A percentile compares a stretch with the other conserved stretches of the same genome.
phyloP scores from a whole-genome alignment of 1,140 invertebrate genomes.

The Macrobrachium rosenbergii region DNA sequence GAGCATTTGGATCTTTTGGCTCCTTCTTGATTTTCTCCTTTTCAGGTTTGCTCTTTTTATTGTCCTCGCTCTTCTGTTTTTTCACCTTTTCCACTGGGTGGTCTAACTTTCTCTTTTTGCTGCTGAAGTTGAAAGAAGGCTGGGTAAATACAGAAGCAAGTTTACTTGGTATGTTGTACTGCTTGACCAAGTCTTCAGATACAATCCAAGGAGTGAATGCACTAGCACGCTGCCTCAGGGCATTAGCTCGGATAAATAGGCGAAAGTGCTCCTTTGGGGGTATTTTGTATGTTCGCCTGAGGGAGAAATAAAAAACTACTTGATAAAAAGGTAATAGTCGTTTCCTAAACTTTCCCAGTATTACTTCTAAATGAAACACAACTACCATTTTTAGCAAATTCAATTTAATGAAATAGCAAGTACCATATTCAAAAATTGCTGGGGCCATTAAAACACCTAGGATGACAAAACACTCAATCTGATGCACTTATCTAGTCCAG shows the following conservation, averaged over 20 bases:
- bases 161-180: conserved; percentile 47
- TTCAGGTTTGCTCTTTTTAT: conserved; percentile 3
- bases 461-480: too few species aligned
- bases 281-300: conserved; percentile 50
- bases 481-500: too few species aligned
- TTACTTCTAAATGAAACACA: too few species aligned
- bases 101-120: conserved; percentile 41
- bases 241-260: conserved; percentile 52
- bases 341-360: too few species aligned
- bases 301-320: neutral
- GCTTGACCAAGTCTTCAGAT: conserved; percentile 49
- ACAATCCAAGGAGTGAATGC: conserved; percentile 51
- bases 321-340: too few species aligned
- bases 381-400: too few species aligned
- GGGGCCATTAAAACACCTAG: too few species aligned
- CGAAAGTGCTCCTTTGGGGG: conserved; percentile 58
- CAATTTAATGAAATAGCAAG: too few species aligned
- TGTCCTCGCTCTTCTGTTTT: conserved; percentile 21
- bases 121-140: neutral
- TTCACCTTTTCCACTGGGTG: conserved; percentile 1
- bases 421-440: too few species aligned
- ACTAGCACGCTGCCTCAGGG: conserved; percentile 44
- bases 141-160: conserved; percentile 49
- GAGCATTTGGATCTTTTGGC: conserved; percentile 37
- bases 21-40: neutral